Evolutionary conservation across 2,113 vertebrate genomes (phyloP), one percentile per base, ranked within the genome.

Genomic region (Mixornis gularis): DNA sequence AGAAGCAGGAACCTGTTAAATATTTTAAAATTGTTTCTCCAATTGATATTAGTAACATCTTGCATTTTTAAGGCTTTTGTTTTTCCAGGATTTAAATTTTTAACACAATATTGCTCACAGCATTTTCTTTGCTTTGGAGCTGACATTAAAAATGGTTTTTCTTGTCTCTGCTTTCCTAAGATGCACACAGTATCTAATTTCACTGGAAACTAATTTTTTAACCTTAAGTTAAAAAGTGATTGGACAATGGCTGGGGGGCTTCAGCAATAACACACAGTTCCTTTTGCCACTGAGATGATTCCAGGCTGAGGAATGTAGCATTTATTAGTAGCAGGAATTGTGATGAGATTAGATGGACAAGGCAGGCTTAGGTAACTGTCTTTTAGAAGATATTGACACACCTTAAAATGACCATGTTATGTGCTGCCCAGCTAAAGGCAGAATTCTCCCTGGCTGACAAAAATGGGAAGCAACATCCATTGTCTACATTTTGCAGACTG

Each of bases 1-100:
- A 46, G 90, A 89, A 92, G 21, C 34, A 74, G 72, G 59, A 83
- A 52, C 40, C 53, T 93, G 40, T 92, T 91, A 77, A 93, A 94
- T 91, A 80, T 90, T 84, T 93, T 91, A 63, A 70, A 92, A 43
- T 64, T 92, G 32, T 68, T 88, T 96, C 53, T 89, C 27, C 89
- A 52, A 63, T 63, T 90, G 90, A 59, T 87, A 87, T 82, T 78
- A 79, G 68, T 63, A 91, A 77, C 56, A 51, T 88, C 83, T 79
- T 96, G 84, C 84, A 90, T 93, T 93, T 95, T 79, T 66, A 90
- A 96, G 69, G 89, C 66, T 90, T 95, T 92, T 92, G 64, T 87
- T 95, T 96, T 92, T 79, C 38, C 40, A 86, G 72, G 69, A 84
- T 55, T 94, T 95, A 91, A 93, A 93, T 95, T 90, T 96, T 97